phyloP scores from a whole-genome alignment of 2,113 vertebrate species.

The Polypterus senegalus region DNA sequence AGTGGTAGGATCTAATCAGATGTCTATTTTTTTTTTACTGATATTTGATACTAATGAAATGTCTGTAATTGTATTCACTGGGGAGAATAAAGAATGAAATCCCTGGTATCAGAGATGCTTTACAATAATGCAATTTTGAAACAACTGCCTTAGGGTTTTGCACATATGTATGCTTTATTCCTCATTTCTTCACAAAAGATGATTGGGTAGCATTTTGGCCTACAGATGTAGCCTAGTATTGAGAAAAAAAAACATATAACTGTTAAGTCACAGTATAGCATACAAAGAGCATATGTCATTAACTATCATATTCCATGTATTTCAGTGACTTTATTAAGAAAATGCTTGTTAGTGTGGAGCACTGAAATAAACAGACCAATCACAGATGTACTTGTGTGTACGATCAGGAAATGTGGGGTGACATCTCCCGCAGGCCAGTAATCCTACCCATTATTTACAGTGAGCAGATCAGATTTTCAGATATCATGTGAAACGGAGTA shows the following conservation, averaged over 20 bases:
- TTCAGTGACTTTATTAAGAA: background rate
- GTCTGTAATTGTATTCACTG: background rate
- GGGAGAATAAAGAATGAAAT: background rate
- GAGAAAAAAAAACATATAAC: background rate
- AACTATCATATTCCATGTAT: conserved; percentile 2
- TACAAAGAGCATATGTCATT: background rate
- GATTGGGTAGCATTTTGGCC: background rate
- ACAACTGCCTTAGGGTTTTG: background rate
- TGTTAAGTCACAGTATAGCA: background rate
- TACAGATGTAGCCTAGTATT: background rate
- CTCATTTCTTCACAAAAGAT: background rate
- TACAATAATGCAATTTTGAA: background rate
- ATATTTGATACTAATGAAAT: background rate
- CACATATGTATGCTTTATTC: background rate
- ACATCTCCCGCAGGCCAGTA: conserved; percentile 4
- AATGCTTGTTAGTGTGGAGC: background rate
- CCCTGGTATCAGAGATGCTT: background rate
- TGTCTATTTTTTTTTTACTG: background rate
- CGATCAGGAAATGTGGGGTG: conserved; percentile 3
- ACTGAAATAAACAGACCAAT: background rate
- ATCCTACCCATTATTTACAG: conserved; percentile 4
- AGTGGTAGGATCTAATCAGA: background rate
- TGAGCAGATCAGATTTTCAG: conserved; percentile 1
- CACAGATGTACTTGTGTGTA: background rate
- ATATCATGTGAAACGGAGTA: background rate